phyloP scores from a whole-genome alignment of 2,797 vertebrate genomes.

The Pseudotriccus pelzelni region DNA sequence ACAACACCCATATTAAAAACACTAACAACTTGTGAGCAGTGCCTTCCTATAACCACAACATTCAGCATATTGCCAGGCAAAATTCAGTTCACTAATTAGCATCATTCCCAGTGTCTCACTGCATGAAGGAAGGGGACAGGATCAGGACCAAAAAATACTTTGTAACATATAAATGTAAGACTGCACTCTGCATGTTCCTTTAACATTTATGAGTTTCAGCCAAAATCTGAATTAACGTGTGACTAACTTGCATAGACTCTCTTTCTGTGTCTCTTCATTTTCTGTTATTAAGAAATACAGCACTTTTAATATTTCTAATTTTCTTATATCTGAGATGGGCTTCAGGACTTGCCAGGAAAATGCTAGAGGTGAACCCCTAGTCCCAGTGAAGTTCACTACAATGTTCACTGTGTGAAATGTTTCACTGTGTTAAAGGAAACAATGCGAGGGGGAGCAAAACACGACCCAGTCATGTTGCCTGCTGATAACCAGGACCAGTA shows the following conservation, averaged over 20 bases:
- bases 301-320: background rate
- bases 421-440: background rate
- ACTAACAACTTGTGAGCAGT: background rate
- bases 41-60: background rate
- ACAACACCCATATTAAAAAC: background rate
- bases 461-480: background rate
- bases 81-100: background rate
- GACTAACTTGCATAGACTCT: background rate
- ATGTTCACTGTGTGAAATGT: background rate
- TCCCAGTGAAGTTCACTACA: background rate
- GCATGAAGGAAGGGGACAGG: background rate
- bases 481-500: slow-evolving; percentile 52
- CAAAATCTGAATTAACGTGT: background rate
- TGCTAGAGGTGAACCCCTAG: background rate
- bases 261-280: background rate
- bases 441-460: background rate
- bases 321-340: background rate
- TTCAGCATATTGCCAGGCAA: background rate
- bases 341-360: background rate
- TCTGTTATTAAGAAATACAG: background rate
- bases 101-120: background rate
- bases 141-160: background rate
- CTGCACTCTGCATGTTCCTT: background rate
- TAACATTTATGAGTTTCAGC: background rate
- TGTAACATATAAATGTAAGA: background rate